Conservation (phyloP, 2,113 vertebrate genomes). For the Verasper variegatus region DNA sequence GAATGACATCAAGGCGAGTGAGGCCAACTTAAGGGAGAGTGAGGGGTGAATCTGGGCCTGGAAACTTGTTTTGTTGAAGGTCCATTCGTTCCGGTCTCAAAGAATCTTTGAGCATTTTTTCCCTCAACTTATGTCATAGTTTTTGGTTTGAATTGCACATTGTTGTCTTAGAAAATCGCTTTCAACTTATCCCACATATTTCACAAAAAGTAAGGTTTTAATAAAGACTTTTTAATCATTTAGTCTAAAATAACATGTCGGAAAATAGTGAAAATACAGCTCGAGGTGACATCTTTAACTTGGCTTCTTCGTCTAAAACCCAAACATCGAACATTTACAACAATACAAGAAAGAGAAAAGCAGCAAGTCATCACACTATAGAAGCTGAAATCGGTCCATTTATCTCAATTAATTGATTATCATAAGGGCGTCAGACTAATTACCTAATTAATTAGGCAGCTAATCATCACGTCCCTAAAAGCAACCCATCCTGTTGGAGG, state of each 20-base stretch:
- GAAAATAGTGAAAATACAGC: too few relatives aligned
- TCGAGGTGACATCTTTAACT: too few relatives aligned
- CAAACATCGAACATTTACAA: not conserved
- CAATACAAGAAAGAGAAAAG: not conserved
- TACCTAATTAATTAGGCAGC: not conserved
- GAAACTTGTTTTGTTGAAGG: constrained; percentile 9
- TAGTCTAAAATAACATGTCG: too few relatives aligned
- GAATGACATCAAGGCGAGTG: constrained; percentile 37
- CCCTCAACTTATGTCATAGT: too few relatives aligned
- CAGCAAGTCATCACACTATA: not conserved
- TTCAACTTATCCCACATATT: too few relatives aligned
- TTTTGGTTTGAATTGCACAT: too few relatives aligned
- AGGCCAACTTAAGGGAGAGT: constrained; percentile 28
- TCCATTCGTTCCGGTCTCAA: not conserved
- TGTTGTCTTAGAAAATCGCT: too few relatives aligned
- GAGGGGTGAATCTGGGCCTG: constrained; percentile 7
- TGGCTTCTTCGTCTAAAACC: too few relatives aligned
- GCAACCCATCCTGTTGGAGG: not conserved
- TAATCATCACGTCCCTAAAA: not conserved
- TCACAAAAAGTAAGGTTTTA: too few relatives aligned
- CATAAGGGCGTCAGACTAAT: not conserved
- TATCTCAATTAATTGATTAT: not conserved
- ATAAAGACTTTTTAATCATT: too few relatives aligned
- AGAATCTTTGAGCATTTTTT: not conserved
- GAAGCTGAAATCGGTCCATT: not conserved